These are phyloP conservation scores for Drosophila miranda DNA, from an alignment of 1,140 invertebrate species.

Conservation along the genomic window DNA sequence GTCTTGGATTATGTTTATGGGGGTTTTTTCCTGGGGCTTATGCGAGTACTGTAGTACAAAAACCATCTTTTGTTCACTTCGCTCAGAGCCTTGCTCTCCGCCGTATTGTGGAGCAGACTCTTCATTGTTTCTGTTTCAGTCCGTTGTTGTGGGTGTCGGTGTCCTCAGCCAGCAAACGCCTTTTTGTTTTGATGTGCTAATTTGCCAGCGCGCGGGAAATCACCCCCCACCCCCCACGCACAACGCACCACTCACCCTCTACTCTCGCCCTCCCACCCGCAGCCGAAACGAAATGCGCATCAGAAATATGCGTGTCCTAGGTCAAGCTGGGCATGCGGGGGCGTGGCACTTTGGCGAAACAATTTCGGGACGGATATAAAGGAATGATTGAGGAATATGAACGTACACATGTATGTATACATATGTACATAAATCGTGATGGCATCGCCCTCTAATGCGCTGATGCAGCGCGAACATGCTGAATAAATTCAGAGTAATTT, in stretches of 20 bases:
- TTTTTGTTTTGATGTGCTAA: constrained; percentile 78
- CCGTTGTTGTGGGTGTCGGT: constrained; percentile 7
- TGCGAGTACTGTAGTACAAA: constrained; percentile 26
- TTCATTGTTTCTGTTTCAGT: constrained; percentile 42
- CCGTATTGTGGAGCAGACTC: constrained; percentile 47
- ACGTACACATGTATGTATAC: background rate
- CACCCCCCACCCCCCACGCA: background rate
- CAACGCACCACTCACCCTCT: background rate
- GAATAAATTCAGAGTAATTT: constrained; percentile 42
- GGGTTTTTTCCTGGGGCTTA: constrained; percentile 40
- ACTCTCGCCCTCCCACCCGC: background rate
- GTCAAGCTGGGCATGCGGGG: constrained; percentile 55
- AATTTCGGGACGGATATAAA: constrained; percentile 20
- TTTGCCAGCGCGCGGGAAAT: constrained; percentile 61
- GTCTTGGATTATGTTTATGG: constrained; percentile 24
- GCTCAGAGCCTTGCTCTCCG: constrained; percentile 47
- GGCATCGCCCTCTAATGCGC: constrained; percentile 19
- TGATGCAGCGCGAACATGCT: constrained; percentile 33
- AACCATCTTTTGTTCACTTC: constrained; percentile 64
- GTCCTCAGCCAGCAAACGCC: constrained; percentile 19
- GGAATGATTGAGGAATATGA: constrained; percentile 11
- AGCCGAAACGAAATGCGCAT: constrained; percentile 59
- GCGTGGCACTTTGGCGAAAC: constrained; percentile 15
- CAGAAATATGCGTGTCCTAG: constrained; percentile 69
- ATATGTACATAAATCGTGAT: constrained; percentile 12